These are phyloP conservation scores for Idaea biselata DNA, from an alignment of 2,888 invertebrate species.

Conservation along the genomic window DNA sequence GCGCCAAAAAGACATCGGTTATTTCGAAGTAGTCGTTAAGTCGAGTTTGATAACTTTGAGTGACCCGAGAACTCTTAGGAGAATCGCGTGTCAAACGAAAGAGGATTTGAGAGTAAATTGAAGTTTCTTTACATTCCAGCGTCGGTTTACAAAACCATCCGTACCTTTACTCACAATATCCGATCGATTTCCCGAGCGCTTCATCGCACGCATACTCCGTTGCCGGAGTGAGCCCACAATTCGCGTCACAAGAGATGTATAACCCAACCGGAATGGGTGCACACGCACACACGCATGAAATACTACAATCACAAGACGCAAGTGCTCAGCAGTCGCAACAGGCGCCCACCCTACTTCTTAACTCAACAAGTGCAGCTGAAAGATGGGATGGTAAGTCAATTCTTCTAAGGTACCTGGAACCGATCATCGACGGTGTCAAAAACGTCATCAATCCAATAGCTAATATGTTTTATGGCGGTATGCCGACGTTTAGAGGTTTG, in stretches of 20 bases:
- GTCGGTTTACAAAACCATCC: slow-evolving; percentile 76
- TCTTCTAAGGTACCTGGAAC: slow-evolving; percentile 71
- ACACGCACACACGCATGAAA: slow-evolving; percentile 64
- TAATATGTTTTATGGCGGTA: slow-evolving; percentile 63
- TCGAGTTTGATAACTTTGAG: neutral
- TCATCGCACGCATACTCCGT: slow-evolving; percentile 79
- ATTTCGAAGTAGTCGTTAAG: neutral
- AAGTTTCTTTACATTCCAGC: slow-evolving; percentile 73
- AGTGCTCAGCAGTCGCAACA: slow-evolving; percentile 78
- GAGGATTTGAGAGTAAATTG: neutral
- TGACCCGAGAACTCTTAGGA: neutral
- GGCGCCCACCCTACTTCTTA: slow-evolving; percentile 64
- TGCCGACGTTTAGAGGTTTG: slow-evolving; percentile 70
- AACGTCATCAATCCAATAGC: slow-evolving; percentile 66
- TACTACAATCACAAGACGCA: slow-evolving; percentile 69
- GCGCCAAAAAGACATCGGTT: neutral
- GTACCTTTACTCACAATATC: slow-evolving; percentile 77
- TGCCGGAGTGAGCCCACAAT: slow-evolving; percentile 73
- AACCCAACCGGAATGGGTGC: slow-evolving; percentile 66
- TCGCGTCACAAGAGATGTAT: slow-evolving; percentile 73
- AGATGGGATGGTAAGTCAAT: slow-evolving; percentile 79
- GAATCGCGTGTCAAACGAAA: neutral
- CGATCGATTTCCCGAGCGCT: slow-evolving; percentile 78
- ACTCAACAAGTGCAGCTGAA: slow-evolving; percentile 70
- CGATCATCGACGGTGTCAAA: slow-evolving; percentile 61